Evolutionary conservation across 2,113 vertebrate species (phyloP), one percentile per base, ranked within the genome.

Genomic region (Nettapus auritus): DNA sequence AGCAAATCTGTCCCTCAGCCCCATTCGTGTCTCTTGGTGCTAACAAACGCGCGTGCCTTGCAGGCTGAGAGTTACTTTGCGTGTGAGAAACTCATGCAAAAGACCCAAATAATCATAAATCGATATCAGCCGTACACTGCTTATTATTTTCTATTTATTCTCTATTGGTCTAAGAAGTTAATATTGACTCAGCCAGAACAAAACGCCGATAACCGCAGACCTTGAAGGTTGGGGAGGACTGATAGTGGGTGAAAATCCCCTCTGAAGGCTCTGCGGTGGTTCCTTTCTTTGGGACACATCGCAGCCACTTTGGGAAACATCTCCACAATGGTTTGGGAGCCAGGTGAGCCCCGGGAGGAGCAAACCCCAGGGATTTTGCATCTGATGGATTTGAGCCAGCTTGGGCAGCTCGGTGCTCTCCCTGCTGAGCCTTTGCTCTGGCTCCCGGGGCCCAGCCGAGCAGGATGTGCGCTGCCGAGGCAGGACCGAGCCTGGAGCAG

Each of bases 91-190:
- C 86, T 84, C 88, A 28, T 68, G 89, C 82, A 88, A 96, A 96
- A 77, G 73, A 44, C 78, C 87, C 76, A 79, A 74, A 95, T 95
- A 93, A 95, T 96, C 94, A 85, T 91, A 92, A 94, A 96, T 97
- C 96, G 62, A 88, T 96, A 80, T 89, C 67, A 93, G 74, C 94
- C 69, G 73, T 34, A 71, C 94, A 70, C 80, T 91, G 88, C 90
- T 91, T 86, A 70, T 94, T 81, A 69, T 93, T 85, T 94, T 71
- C 93, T 95, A 60, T 94, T 91, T 87, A 87, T 92, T 92, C 90
- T 95, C 94, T 93, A 10, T 93, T 42, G 92, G 95, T 84, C 91
- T 11, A 56, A 92, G 88, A 92, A 96, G 96, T 95, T 79, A n/a
- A 48, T 90, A 95, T 93, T 93, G 97, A 96, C 90, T 87, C 1